Conservation (phyloP, 2,113 vertebrate genomes). For the Ellobius talpinus region DNA sequence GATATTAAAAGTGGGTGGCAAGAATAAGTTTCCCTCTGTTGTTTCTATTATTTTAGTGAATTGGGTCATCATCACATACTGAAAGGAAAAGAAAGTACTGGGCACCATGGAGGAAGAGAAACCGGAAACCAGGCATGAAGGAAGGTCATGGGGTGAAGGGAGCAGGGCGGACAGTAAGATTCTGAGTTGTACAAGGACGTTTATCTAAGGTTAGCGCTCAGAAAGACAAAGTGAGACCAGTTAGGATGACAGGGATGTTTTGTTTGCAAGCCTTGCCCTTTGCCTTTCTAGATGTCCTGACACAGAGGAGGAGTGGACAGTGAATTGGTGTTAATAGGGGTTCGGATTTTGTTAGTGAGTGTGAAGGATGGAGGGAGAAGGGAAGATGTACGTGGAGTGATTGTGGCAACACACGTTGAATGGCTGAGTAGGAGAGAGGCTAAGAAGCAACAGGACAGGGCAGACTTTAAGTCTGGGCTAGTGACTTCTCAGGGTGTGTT, state of each 20-base stretch:
- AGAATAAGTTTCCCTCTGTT: slow-evolving; percentile 20
- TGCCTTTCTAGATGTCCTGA: background rate
- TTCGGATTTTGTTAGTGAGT: background rate
- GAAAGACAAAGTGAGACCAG: background rate
- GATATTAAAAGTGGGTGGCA: background rate
- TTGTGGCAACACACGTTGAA: background rate
- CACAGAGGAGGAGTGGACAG: background rate
- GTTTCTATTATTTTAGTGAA: slow-evolving; percentile 39
- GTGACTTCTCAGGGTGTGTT: background rate
- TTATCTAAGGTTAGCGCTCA: background rate
- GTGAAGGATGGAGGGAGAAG: background rate
- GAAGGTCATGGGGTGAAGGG: background rate
- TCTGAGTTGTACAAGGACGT: background rate
- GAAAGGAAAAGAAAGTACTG: background rate
- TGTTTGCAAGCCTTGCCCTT: background rate
- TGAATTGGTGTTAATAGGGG: background rate
- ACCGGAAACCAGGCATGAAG: background rate
- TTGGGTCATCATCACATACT: background rate
- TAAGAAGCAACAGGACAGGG: background rate
- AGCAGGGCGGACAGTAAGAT: background rate
- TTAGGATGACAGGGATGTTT: background rate
- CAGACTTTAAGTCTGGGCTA: background rate
- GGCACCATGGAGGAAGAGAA: background rate
- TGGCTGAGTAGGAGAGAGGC: background rate
- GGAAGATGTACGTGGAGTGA: background rate